Percentiles rank a stretch among this genome's conserved stretches.
phyloP scores from a whole-genome alignment of 2,888 invertebrate species.

The Leucophenga maculata region DNA sequence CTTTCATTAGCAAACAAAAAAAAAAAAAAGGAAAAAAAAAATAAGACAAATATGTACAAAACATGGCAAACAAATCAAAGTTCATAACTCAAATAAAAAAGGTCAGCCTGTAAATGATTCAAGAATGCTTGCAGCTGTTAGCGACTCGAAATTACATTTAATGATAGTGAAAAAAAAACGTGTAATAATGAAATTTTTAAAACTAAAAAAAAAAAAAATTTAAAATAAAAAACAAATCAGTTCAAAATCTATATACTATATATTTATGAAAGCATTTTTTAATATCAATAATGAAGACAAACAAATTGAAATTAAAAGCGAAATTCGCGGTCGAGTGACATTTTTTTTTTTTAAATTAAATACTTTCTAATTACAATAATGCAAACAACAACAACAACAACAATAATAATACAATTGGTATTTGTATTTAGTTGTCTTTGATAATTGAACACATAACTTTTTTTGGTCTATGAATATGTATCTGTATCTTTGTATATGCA shows the following conservation, averaged over 20 bases:
- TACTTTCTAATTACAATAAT: slow-evolving; percentile 67
- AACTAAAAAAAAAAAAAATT: not conserved
- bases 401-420: slow-evolving; percentile 17
- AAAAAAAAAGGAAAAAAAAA: not conserved
- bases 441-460: not conserved
- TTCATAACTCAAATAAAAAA: not conserved
- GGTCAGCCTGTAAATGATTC: not conserved
- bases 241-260: too few relatives aligned
- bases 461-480: slow-evolving; percentile 9
- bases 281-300: not conserved
- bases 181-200: not conserved
- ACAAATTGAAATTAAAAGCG: slow-evolving; percentile 46
- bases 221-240: not conserved
- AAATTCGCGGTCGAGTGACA: slow-evolving; percentile 40
- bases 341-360: slow-evolving; percentile 47
- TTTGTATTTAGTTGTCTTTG: slow-evolving; percentile 11
- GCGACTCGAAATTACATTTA: not conserved
- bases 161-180: not conserved
- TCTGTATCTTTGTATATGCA: slow-evolving; percentile 37
- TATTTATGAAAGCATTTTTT: not conserved
- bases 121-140: not conserved
- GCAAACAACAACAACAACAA: slow-evolving; percentile 38
- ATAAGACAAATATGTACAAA: not conserved
- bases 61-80: not conserved
- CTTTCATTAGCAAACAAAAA: slow-evolving; percentile 40